Evolutionary conservation across 2,113 vertebrate species (phyloP), one percentile per base, ranked within the genome.

Genomic region (Pachycephala philippinensis): DNA sequence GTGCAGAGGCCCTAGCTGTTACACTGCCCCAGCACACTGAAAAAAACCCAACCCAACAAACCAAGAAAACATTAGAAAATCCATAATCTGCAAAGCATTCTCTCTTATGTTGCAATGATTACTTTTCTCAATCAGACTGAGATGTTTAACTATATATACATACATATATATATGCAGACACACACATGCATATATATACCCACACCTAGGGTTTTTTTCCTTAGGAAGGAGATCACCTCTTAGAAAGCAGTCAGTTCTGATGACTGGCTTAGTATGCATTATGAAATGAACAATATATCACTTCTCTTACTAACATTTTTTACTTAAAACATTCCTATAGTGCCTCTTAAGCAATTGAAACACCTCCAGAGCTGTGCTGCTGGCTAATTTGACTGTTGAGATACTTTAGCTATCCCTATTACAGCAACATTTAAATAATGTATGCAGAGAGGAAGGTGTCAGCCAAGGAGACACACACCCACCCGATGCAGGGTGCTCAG

Each of bases 351-450:
- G 70, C 81, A 91, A 93, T 13, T 14, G 47, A 77, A 91, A 65
- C n/a, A 86, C 52, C 50, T 69, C 28, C 90, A 83, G 54, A 90
- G 54, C 45, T 61, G 31, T 27, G 35, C 7, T 11, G 33, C 60
- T 84, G 64, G 76, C 39, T 87, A 86, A 84, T 80, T 37, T 77
- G 54, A 77, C 71, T 94, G 56, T 14, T 75, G 57, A 91, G 90
- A 90, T 33, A 49, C 60, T 90, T 90, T 19, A 66, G 56, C 69
- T 59, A 52, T 93, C 64, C 68, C 52, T 84, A 16, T 40, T 56
- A 66, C 35, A 70, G 64, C 1, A 95, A 66, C 76, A 33, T 78
- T 91, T 87, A 84, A 97, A 95, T 95, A 91, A 91, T 33, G 19
- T 40, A 81, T 78, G 56, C 33, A 81, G 74, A 74, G 53, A 53